Evolutionary conservation across 2,113 vertebrate genomes (phyloP).

Genomic region (Calcarius ornatus): DNA sequence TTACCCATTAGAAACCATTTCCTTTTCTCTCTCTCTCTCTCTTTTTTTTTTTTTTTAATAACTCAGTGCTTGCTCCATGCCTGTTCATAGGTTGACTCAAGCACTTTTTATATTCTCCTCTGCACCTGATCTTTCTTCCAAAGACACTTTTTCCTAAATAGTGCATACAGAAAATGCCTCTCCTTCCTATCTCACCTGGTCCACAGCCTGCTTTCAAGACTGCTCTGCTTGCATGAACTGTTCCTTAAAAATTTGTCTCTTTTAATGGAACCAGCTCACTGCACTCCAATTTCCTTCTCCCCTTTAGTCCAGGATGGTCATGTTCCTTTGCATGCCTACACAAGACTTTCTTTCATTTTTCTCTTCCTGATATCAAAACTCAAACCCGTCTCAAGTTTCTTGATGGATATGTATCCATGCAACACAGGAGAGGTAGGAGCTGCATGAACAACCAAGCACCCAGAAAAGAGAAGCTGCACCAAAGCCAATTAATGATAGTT

Average conservation of each 20-base stretch:
- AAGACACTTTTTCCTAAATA: background rate
- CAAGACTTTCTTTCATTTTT: background rate
- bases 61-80: background rate
- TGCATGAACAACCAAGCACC: background rate
- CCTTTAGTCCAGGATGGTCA: background rate
- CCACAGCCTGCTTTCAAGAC: background rate
- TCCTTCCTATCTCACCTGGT: background rate
- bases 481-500: background rate
- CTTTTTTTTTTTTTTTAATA: background rate
- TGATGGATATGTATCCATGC: accelerated
- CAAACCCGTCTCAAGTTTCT: background rate
- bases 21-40: background rate
- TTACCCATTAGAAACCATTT: background rate
- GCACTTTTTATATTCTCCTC: background rate
- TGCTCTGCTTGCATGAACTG: background rate
- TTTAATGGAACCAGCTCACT: background rate
- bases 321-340: background rate
- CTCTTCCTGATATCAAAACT: background rate
- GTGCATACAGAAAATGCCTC: background rate
- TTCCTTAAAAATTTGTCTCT: background rate
- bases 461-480: background rate
- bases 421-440: background rate
- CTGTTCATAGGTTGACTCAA: background rate
- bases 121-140: background rate
- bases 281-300: background rate